These are phyloP conservation scores for Calyptommatus sinebrachiatus DNA, from an alignment of 2,113 vertebrate species.

Conservation along the genomic window DNA sequence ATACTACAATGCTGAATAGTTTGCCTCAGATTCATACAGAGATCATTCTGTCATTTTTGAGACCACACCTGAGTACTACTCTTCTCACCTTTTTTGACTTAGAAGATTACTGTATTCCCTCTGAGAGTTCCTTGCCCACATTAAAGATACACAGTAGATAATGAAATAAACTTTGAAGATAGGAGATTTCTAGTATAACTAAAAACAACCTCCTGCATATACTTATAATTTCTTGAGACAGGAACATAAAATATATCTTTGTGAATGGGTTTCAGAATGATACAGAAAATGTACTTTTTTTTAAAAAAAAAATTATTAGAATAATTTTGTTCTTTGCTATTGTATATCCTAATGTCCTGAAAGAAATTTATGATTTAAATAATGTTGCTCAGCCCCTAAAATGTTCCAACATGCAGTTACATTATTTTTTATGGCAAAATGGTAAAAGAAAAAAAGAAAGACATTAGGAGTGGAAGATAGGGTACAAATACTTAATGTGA, in stretches of 20 bases:
- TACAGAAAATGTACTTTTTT: no score
- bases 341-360: neutral
- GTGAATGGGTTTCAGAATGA: neutral
- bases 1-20: no score
- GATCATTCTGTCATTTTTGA: no score
- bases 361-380: neutral
- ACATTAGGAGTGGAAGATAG: neutral
- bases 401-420: neutral
- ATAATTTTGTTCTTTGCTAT: neutral
- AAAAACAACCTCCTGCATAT: neutral
- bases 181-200: neutral
- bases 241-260: neutral
- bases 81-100: no score
- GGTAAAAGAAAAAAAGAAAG: neutral
- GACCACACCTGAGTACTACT: no score
- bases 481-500: neutral
- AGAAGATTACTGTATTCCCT: no score
- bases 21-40: no score
- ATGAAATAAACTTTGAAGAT: no score
- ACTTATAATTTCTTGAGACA: neutral
- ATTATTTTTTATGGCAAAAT: neutral
- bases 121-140: no score
- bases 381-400: neutral
- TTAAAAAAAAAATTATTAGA: no score
- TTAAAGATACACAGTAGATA: no score